Conservation (phyloP, 2,888 invertebrate genomes). For the Aethes cnicana region DNA sequence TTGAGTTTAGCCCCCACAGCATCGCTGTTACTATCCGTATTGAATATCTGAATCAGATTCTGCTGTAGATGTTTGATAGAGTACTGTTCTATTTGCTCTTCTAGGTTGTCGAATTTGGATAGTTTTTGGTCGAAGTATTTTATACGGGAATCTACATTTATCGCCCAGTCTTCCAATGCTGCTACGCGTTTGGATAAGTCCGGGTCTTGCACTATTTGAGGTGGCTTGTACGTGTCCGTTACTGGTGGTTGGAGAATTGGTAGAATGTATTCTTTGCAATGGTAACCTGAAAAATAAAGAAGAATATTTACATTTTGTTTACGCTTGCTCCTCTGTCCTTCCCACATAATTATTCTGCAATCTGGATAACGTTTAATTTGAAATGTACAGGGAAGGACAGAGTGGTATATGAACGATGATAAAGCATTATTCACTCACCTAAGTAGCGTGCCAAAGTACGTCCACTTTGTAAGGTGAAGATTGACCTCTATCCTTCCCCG, state of each 20-base stretch:
- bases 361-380: slow-evolving; percentile 37
- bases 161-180: slow-evolving; percentile 72
- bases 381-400: slow-evolving; percentile 84
- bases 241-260: slow-evolving; percentile 44
- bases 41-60: slow-evolving; percentile 79
- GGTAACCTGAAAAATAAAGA: slow-evolving; percentile 62
- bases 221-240: slow-evolving; percentile 59
- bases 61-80: slow-evolving; percentile 80
- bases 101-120: slow-evolving; percentile 70
- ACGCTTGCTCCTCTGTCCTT: slow-evolving; percentile 65
- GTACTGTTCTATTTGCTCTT: slow-evolving; percentile 74
- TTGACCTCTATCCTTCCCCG: slow-evolving; percentile 78
- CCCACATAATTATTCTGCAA: slow-evolving; percentile 56
- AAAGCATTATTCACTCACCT: slow-evolving; percentile 68
- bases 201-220: slow-evolving; percentile 56
- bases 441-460: slow-evolving; percentile 65
- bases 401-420: slow-evolving; percentile 61
- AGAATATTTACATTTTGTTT: slow-evolving; percentile 31
- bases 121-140: slow-evolving; percentile 80
- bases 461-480: slow-evolving; percentile 78
- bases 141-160: slow-evolving; percentile 78
- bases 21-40: slow-evolving; percentile 62
- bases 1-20: slow-evolving; percentile 77
- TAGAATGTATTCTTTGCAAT: slow-evolving; percentile 48
- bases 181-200: slow-evolving; percentile 62